Evolutionary conservation across 2,797 vertebrate genomes (phyloP).

Genomic region (Molossus molossus): DNA sequence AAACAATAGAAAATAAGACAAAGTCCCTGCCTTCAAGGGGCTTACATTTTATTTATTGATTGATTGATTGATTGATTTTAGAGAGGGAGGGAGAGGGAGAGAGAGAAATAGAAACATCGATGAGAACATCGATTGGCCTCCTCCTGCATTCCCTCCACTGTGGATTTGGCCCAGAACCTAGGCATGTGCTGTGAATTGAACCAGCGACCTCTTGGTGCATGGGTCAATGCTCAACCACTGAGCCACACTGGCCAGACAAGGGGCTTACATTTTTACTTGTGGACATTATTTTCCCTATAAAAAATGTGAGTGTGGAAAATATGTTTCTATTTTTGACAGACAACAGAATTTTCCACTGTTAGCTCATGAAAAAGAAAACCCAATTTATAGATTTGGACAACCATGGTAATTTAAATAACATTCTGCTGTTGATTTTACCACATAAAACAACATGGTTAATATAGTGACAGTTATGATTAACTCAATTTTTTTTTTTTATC

Average conservation of each 20-base stretch:
- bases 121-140: too few species aligned
- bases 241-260: too few species aligned
- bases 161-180: too few species aligned
- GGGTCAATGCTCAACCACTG: too few species aligned
- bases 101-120: too few species aligned
- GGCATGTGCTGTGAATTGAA: too few species aligned
- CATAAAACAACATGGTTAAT: constrained; percentile 34
- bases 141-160: too few species aligned
- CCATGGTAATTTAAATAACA: constrained; percentile 60
- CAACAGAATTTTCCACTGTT: constrained; percentile 48
- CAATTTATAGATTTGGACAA: constrained; percentile 55
- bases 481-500: background rate
- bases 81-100: too few species aligned
- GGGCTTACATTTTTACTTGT: constrained; percentile 45
- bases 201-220: too few species aligned
- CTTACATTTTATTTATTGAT: background rate
- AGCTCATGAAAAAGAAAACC: constrained; percentile 68
- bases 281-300: constrained; percentile 53
- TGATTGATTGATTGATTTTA: too few species aligned
- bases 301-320: constrained; percentile 28
- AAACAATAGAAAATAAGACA: constrained; percentile 50
- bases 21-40: constrained; percentile 31
- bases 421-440: constrained; percentile 55
- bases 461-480: constrained; percentile 57
- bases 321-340: constrained; percentile 61